Percentiles rank a stretch among this genome's conserved stretches.
These are phyloP conservation scores for Pteromalus puparum DNA, from an alignment of 1,140 invertebrate genomes.

Conservation along the genomic window DNA sequence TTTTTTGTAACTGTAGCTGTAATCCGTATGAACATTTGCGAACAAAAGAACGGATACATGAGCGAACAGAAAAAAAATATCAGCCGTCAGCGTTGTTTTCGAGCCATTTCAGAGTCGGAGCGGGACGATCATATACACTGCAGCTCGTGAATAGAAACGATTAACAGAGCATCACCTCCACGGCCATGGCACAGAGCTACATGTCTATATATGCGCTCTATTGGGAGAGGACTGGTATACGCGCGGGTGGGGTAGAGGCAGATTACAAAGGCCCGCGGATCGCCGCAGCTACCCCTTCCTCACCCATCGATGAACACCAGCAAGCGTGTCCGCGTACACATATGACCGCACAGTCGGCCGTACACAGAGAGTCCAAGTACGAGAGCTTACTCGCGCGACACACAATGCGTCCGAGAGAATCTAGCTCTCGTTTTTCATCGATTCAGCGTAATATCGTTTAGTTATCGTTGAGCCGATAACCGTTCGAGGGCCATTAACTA, in stretches of 20 bases:
- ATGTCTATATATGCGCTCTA: not conserved
- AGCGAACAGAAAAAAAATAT: too few relatives aligned
- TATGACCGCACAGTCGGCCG: not conserved
- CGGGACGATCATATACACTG: not conserved
- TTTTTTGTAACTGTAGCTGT: too few relatives aligned
- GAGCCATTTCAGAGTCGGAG: not conserved
- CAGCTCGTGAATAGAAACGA: slow-evolving; percentile 24
- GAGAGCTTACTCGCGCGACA: not conserved
- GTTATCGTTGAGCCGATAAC: slow-evolving; percentile 48
- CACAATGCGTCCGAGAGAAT: not conserved
- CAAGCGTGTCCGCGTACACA: not conserved
- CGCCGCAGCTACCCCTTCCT: not conserved
- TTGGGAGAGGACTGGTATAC: not conserved
- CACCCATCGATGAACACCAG: not conserved
- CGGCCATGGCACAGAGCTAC: not conserved
- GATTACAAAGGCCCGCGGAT: slow-evolving; percentile 40
- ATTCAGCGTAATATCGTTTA: slow-evolving; percentile 36
- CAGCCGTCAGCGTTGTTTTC: too few relatives aligned
- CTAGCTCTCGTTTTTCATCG: slow-evolving; percentile 44
- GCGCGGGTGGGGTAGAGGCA: not conserved
- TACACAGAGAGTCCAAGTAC: not conserved
- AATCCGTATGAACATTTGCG: too few relatives aligned
- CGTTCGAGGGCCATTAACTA: slow-evolving; percentile 10
- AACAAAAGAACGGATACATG: too few relatives aligned
- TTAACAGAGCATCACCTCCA: slow-evolving; percentile 20